Conservation (phyloP, 2,888 invertebrate species). For the Heliconius erato region DNA sequence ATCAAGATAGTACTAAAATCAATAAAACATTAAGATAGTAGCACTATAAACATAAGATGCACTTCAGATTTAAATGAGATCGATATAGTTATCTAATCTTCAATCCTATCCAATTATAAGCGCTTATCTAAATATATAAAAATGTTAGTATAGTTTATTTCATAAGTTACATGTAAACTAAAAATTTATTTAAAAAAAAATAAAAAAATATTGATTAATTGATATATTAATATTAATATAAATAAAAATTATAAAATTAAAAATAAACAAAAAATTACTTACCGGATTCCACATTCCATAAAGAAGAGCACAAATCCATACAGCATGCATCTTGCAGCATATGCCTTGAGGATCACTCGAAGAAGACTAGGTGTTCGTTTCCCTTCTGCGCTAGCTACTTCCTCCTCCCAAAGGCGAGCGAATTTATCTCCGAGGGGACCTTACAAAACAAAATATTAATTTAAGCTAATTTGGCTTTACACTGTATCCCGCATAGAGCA, state of each 20-base stretch:
- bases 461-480: not conserved
- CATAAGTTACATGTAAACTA: not conserved
- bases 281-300: constrained; percentile 88
- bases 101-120: not conserved
- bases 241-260: not conserved
- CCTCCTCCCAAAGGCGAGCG: constrained; percentile 83
- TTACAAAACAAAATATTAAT: not conserved
- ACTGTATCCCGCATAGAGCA: not conserved
- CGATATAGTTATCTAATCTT: constrained; percentile 15
- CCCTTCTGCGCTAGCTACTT: constrained; percentile 73
- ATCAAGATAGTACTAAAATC: not conserved
- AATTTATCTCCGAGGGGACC: constrained; percentile 81
- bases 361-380: constrained; percentile 85
- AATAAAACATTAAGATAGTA: not conserved
- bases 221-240: no score
- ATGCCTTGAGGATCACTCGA: constrained; percentile 85
- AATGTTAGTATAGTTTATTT: not conserved
- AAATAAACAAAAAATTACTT: constrained; percentile 55
- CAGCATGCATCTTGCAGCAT: constrained; percentile 85
- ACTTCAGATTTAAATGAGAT: constrained; percentile 7
- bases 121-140: not conserved
- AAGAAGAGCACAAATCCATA: constrained; percentile 86
- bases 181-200: not conserved
- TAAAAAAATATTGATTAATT: not conserved
- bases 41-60: constrained; percentile 15